A percentile compares a stretch with the other conserved stretches of the same genome.
Evolutionary conservation across 2,113 vertebrate species (phyloP).

Genomic region (Oncorhynchus gorbuscha): DNA sequence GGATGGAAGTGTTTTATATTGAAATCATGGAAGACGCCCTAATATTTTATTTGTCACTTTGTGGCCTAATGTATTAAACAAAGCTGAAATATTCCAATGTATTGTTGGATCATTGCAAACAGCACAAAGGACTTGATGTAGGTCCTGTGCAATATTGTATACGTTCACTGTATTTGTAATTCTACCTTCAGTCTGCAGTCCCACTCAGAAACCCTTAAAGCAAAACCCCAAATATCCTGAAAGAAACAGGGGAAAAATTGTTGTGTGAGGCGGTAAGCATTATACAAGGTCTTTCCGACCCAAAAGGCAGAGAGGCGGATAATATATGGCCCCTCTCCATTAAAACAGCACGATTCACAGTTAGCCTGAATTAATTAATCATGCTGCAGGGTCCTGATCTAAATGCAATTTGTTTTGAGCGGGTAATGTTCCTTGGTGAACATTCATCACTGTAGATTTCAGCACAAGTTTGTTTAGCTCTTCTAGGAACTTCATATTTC

Average conservation of each 20-base stretch:
- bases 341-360: slow-evolving; percentile 14
- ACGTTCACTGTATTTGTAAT: background rate
- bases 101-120: background rate
- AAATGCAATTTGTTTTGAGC: slow-evolving; percentile 58
- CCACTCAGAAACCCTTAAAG: background rate
- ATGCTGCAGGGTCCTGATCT: slow-evolving; percentile 43
- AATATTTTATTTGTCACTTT: background rate
- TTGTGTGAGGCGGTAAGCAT: background rate
- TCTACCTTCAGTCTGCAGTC: background rate
- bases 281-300: background rate
- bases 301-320: slow-evolving; percentile 21
- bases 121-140: background rate
- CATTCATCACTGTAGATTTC: slow-evolving; percentile 50
- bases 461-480: slow-evolving; percentile 47
- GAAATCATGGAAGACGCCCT: background rate
- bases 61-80: background rate
- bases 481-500: slow-evolving; percentile 52
- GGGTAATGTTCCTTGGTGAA: slow-evolving; percentile 50
- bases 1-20: background rate
- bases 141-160: background rate
- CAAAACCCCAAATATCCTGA: background rate
- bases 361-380: slow-evolving; percentile 55
- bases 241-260: background rate
- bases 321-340: slow-evolving; percentile 28
- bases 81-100: background rate